Conservation (phyloP, 1,140 invertebrate genomes). For the Bombyx mandarina region DNA sequence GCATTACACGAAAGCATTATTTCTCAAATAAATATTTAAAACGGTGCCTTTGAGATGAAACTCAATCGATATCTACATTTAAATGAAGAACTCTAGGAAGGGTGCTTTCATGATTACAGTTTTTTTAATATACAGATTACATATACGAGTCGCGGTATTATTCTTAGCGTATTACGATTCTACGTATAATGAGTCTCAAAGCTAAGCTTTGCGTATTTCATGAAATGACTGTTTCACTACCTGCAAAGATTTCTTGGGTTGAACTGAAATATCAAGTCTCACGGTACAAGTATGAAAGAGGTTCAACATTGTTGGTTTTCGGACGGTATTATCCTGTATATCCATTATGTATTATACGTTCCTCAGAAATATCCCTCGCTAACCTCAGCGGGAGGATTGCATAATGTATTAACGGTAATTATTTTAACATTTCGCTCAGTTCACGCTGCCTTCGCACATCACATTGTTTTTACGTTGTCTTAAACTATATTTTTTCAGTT, state of each 20-base stretch:
- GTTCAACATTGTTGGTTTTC: conserved; percentile 7
- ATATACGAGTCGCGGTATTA: too few species aligned
- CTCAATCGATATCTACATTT: too few species aligned
- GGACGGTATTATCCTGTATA: conserved; percentile 12
- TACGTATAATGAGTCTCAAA: not conserved
- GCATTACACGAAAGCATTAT: too few species aligned
- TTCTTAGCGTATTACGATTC: too few species aligned
- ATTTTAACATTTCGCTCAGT: conserved; percentile 43
- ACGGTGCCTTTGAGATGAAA: too few species aligned
- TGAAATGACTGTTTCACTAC: not conserved
- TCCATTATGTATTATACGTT: conserved; percentile 32
- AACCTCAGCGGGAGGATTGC: conserved; percentile 40
- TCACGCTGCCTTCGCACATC: conserved; percentile 19
- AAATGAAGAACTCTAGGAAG: too few species aligned
- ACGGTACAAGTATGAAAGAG: conserved; percentile 6
- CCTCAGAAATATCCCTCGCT: conserved; percentile 27
- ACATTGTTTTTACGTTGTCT: conserved; percentile 35
- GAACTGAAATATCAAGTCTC: conserved; percentile 7
- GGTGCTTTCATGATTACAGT: too few species aligned
- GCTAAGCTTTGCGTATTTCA: not conserved
- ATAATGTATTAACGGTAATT: conserved; percentile 61
- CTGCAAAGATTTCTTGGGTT: too few species aligned
- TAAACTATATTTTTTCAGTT: not conserved
- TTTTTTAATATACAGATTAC: too few species aligned
- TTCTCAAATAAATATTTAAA: too few species aligned